These are phyloP conservation scores for Fragum fragum DNA, from an alignment of 2,888 invertebrate genomes.

Conservation along the genomic window DNA sequence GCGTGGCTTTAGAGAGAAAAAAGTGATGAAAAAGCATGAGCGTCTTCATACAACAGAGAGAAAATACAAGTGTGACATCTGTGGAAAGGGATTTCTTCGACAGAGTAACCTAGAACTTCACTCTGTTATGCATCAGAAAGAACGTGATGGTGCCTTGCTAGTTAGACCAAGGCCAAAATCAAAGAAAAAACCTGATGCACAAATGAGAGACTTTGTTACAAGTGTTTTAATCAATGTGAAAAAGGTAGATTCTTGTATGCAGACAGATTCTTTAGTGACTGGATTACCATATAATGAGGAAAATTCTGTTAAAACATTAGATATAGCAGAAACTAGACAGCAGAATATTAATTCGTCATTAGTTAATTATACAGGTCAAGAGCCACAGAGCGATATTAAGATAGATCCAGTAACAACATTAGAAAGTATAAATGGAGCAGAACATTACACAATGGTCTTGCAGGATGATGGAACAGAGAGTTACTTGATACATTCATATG, in stretches of 20 bases:
- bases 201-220: slow-evolving; percentile 63
- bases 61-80: slow-evolving; percentile 58
- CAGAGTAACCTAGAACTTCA: slow-evolving; percentile 65
- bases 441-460: slow-evolving; percentile 58
- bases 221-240: slow-evolving; percentile 52
- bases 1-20: slow-evolving; percentile 61
- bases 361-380: slow-evolving; percentile 52
- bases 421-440: slow-evolving; percentile 32
- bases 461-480: slow-evolving; percentile 57
- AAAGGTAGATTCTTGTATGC: slow-evolving; percentile 62
- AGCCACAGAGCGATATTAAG: slow-evolving; percentile 2
- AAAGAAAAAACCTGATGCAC: slow-evolving; percentile 54
- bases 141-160: slow-evolving; percentile 36
- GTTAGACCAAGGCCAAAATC: slow-evolving; percentile 44
- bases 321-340: neutral
- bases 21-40: slow-evolving; percentile 64
- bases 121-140: slow-evolving; percentile 67
- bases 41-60: slow-evolving; percentile 59
- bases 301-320: neutral
- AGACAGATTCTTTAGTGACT: slow-evolving; percentile 59
- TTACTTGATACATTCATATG: slow-evolving; percentile 50
- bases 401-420: slow-evolving; percentile 31
- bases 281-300: slow-evolving; percentile 30
- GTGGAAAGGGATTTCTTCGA: slow-evolving; percentile 62
- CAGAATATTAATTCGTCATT: slow-evolving; percentile 3